phyloP scores from a whole-genome alignment of 2,797 vertebrate species.

The Labeo calbasu region DNA sequence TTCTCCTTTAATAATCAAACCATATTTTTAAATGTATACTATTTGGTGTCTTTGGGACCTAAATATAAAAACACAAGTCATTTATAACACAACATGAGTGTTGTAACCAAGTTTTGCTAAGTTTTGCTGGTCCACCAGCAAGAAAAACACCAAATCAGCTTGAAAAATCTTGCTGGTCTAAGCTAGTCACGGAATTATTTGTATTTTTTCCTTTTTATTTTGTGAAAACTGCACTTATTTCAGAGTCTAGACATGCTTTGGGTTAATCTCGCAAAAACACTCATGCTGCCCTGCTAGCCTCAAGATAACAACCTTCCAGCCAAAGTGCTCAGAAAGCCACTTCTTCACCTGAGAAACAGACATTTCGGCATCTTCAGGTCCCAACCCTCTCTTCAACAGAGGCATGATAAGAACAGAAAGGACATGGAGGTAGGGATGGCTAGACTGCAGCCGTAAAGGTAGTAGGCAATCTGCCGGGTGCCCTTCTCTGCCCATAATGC shows the following conservation, averaged over 20 bases:
- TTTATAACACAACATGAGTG: not conserved
- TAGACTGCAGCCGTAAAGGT: slow-evolving; percentile 11
- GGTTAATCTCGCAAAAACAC: slow-evolving; percentile 35
- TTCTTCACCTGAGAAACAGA: slow-evolving; percentile 27
- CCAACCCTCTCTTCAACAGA: slow-evolving; percentile 18
- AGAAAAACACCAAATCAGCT: not conserved
- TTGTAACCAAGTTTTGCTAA: not conserved
- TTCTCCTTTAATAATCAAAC: too few relatives aligned
- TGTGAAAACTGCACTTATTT: slow-evolving; percentile 18
- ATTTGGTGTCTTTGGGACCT: not conserved
- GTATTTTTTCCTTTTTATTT: not conserved
- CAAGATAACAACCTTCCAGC: slow-evolving; percentile 40
- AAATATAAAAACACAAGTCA: not conserved
- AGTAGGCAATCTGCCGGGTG: slow-evolving; percentile 49
- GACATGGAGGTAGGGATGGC: slow-evolving; percentile 25
- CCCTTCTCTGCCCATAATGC: slow-evolving; percentile 76
- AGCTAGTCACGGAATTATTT: not conserved
- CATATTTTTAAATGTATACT: too few relatives aligned
- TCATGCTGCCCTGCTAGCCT: slow-evolving; percentile 30
- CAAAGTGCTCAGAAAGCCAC: not conserved
- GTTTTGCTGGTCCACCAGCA: not conserved
- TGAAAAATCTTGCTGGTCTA: not conserved
- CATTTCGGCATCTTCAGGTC: slow-evolving; percentile 8
- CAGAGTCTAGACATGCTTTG: not conserved
- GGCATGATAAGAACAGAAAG: slow-evolving; percentile 32